phyloP scores from a whole-genome alignment of 2,888 invertebrate species.

The Watsonalla cultraria region DNA sequence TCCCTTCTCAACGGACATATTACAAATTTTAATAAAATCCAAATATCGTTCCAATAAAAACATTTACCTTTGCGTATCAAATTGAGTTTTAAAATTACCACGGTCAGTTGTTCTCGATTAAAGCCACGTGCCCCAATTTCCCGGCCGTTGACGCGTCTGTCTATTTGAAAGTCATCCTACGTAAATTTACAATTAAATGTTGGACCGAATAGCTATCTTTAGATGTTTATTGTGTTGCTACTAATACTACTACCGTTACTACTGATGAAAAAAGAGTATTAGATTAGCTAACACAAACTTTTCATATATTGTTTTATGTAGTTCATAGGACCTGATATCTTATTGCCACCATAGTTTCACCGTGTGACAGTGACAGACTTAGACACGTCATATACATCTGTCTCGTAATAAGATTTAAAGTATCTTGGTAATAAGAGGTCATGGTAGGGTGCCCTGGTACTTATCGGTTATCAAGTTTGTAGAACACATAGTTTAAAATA shows the following conservation, averaged over 20 bases:
- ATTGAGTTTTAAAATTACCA: neutral
- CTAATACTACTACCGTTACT: neutral
- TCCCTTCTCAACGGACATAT: neutral
- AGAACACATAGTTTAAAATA: no score
- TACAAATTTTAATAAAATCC: neutral
- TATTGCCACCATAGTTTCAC: no score
- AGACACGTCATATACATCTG: no score
- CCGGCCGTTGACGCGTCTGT: conserved; percentile 2
- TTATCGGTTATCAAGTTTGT: no score
- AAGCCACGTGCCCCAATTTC: neutral
- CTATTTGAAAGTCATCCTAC: conserved; percentile 2
- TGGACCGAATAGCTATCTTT: neutral
- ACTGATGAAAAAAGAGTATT: no score
- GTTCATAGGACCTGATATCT: no score
- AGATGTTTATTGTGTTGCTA: neutral
- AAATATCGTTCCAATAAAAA: neutral
- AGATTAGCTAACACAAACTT: no score
- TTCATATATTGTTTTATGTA: no score
- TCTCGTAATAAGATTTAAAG: no score
- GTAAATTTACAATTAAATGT: neutral
- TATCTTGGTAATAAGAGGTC: no score
- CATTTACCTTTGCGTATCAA: neutral
- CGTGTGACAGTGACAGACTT: no score
- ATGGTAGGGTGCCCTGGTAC: no score
- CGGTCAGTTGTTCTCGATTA: neutral